Conservation (phyloP, 2,113 vertebrate species). For the Strix uralensis region DNA sequence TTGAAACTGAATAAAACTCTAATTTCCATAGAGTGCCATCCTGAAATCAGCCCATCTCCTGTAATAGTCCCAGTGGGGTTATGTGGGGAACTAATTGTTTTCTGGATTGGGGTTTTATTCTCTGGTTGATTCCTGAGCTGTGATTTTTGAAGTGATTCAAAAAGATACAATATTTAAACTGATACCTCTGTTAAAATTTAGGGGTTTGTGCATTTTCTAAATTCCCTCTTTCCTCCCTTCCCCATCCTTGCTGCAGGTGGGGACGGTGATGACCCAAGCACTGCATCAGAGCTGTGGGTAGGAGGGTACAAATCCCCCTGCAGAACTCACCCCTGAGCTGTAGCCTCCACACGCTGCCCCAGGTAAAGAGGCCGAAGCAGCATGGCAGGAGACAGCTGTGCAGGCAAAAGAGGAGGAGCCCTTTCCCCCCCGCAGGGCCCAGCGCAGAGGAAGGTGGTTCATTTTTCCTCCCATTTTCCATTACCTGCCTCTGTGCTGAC, state of each 20-base stretch:
- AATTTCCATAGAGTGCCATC: constrained; percentile 26
- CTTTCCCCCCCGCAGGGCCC: fast-evolving
- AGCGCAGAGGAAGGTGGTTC: fast-evolving
- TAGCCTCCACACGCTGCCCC: not conserved
- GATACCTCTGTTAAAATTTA: not conserved
- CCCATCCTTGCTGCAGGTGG: not conserved
- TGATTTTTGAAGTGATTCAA: not conserved
- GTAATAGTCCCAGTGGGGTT: constrained; percentile 13
- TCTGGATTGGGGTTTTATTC: constrained; percentile 2
- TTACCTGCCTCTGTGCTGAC: not conserved
- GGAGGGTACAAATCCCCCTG: not conserved
- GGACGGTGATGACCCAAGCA: not conserved
- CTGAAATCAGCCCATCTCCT: constrained; percentile 33
- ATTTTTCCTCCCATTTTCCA: not conserved
- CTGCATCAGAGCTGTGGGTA: not conserved
- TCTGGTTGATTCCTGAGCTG: not conserved
- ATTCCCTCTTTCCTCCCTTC: not conserved
- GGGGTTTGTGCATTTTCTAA: fast-evolving
- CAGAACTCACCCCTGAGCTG: too few species aligned
- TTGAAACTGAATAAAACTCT: constrained; percentile 9
- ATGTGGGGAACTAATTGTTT: constrained; percentile 25
- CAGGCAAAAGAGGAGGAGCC: not conserved
- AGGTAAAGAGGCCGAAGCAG: not conserved
- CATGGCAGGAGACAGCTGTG: fast-evolving
- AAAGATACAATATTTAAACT: not conserved